Base-by-base conservation (phyloP, 2,888 invertebrate genomes). In the Blastobasis lacticolella region DNA sequence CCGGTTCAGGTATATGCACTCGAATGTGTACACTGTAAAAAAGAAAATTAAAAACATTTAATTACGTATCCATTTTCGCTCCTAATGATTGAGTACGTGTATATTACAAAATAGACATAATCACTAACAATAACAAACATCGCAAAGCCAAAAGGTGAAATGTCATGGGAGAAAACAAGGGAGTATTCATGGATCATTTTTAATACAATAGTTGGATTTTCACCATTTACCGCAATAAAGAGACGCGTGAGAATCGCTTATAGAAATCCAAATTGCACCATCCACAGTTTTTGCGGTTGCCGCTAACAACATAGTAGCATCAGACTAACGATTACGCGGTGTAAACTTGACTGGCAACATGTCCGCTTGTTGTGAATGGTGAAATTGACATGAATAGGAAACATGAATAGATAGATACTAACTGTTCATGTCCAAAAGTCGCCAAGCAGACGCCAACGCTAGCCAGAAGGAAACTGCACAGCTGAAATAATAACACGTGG, bases 1-100 rank as follows among this genome's bases (percentile, higher is more conserved):
- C 89, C 58, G 90, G 90, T 67, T 90, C 89, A 58, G 90, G 90
- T 67, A 90, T 76, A 62, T 90, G 90, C 37, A 90, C 85, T 57
- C 89, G 82, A 63, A 90, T 90, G 64, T 90, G 90, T 50, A 90
- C 90, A 68, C 90, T 90, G 80, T 23, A 86, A 88, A 69, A 71
- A 70, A 64, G 57, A 57, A 51, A 61, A 40, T 8, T 40, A 40
- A 40, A 6, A 9, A 8, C 9, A 40, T 40, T 40, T 23, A 23
- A 52, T 7, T 1, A 48, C 46, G 38, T 4, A 46, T 37, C n/a
- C 4, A 41, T 9, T 41, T 48, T 47, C n/a, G 47, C 38, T 6
- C 36, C 1, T 10, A 10, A 38, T 8, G 42, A 36, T 23, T 10
- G 10, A n/a, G n/a, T n/a, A n/a, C n/a, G n/a, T n/a, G n/a, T n/a